A percentile compares a stretch with the other conserved stretches of the same genome.
Conservation (phyloP, 2,113 vertebrate genomes). For the Chamaea fasciata region DNA sequence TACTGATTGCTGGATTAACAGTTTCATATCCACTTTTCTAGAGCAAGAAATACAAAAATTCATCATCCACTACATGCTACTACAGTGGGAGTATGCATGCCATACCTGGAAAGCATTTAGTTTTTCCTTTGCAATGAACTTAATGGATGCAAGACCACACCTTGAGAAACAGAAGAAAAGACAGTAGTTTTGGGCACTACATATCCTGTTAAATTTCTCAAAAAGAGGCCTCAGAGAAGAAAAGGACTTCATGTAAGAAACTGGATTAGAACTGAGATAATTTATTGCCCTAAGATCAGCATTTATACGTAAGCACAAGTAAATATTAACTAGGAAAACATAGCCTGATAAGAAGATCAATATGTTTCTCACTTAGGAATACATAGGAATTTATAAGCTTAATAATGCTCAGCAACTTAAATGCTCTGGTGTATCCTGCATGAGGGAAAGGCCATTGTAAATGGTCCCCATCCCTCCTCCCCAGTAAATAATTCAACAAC, state of each 20-base stretch:
- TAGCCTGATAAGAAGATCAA: neutral
- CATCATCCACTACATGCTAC: neutral
- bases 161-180: neutral
- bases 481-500: neutral
- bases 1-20: neutral
- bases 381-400: neutral
- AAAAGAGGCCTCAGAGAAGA: neutral
- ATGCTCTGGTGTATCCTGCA: neutral
- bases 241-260: neutral
- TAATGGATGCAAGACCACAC: neutral
- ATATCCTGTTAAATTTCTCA: neutral
- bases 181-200: neutral
- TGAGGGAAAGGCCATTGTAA: neutral
- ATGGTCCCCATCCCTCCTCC: neutral
- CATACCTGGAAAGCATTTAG: neutral
- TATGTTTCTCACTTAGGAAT: neutral
- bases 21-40: neutral
- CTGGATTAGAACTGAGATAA: neutral
- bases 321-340: conserved; percentile 35
- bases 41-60: neutral
- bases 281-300: neutral
- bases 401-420: neutral
- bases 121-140: neutral
- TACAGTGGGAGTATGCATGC: neutral
- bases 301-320: neutral